phyloP scores from a whole-genome alignment of 2,113 vertebrate species.

The Tenebrosternarchus preto region DNA sequence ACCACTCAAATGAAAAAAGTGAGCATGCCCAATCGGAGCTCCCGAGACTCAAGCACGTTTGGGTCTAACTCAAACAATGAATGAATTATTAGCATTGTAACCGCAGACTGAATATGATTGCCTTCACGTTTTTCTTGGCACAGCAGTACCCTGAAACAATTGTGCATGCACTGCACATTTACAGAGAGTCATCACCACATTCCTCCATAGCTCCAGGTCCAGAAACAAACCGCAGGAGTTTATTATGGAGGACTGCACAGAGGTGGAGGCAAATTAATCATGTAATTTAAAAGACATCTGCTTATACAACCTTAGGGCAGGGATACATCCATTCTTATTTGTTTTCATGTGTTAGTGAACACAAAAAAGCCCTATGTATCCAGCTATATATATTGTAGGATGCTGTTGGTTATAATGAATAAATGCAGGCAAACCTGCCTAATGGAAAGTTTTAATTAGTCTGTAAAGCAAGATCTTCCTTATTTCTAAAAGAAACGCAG shows the following conservation, averaged over 20 bases:
- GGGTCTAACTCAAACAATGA: too few relatives aligned
- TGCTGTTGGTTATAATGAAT: neutral
- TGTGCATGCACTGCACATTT: neutral
- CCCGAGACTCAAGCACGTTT: too few relatives aligned
- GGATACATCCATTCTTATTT: neutral
- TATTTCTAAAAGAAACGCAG: neutral
- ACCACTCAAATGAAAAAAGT: too few relatives aligned
- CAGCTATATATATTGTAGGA: neutral
- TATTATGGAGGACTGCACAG: neutral
- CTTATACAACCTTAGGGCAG: neutral
- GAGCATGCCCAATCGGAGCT: too few relatives aligned
- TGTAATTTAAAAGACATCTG: neutral
- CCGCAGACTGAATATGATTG: too few relatives aligned
- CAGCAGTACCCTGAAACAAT: neutral
- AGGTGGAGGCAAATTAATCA: neutral
- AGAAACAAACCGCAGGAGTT: neutral
- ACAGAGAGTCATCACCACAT: neutral
- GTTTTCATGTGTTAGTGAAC: neutral
- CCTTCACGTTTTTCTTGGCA: neutral
- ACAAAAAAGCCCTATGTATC: neutral
- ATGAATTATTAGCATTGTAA: too few relatives aligned
- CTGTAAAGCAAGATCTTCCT: neutral
- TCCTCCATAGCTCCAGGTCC: neutral
- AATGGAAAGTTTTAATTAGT: neutral
- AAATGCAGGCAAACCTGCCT: neutral